These are phyloP conservation scores for Pavo muticus DNA, from an alignment of 2,113 vertebrate genomes.

Conservation along the genomic window DNA sequence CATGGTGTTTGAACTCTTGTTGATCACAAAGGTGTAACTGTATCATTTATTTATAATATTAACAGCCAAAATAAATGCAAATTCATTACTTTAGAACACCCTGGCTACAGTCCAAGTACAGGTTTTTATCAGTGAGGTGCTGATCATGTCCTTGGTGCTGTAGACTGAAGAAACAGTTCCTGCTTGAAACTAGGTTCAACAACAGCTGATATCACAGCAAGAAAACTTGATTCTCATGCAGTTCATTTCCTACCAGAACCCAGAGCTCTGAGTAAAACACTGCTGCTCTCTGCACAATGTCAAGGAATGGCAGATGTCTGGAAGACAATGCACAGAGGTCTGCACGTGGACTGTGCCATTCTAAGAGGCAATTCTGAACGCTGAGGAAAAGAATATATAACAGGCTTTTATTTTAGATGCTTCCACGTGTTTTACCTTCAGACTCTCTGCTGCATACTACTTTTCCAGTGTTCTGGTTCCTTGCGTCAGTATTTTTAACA, in stretches of 20 bases:
- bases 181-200: background rate
- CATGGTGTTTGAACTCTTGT: background rate
- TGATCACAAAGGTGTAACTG: background rate
- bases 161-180: background rate
- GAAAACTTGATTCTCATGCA: constrained; percentile 15
- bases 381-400: background rate
- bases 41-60: background rate
- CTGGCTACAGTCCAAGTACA: background rate
- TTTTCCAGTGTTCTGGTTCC: background rate
- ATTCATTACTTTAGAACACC: background rate
- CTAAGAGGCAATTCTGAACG: background rate
- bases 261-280: background rate
- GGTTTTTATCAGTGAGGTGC: background rate
- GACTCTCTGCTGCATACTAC: background rate
- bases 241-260: background rate
- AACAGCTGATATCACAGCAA: background rate
- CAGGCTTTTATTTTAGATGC: background rate
- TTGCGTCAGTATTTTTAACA: background rate
- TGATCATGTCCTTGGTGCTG: constrained; percentile 40
- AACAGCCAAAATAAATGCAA: background rate
- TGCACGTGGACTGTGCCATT: background rate
- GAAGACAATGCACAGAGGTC: background rate
- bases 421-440: background rate
- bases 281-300: background rate
- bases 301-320: background rate